A percentile compares a stretch with the other conserved stretches of the same genome.
Conservation (phyloP, 2,888 invertebrate species). For the Aricia artaxerxes region DNA sequence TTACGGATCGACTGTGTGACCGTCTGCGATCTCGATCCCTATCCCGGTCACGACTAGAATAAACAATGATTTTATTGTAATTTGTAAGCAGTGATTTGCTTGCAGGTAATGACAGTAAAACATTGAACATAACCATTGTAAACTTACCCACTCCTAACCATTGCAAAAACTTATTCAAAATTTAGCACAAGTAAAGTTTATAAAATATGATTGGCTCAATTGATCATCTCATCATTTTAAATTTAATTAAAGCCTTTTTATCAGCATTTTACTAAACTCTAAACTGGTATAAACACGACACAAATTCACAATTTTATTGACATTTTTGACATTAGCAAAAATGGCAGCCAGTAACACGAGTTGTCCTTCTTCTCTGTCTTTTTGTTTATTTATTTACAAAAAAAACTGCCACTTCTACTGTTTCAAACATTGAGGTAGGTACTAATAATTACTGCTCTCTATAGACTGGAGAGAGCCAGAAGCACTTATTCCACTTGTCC, state of each 20-base stretch:
- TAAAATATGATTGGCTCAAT: background rate
- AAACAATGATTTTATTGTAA: background rate
- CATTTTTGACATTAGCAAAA: background rate
- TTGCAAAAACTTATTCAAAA: constrained; percentile 37
- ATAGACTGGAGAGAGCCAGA: too few relatives aligned
- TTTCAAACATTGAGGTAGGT: too few relatives aligned
- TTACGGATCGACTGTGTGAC: constrained; percentile 80
- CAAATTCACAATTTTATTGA: background rate
- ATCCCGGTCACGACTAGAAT: constrained; percentile 65
- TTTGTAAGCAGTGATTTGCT: background rate
- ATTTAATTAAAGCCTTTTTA: background rate
- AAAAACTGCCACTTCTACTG: background rate
- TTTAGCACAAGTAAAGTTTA: background rate
- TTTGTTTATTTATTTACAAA: background rate
- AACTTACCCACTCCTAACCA: constrained; percentile 73
- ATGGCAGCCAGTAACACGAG: constrained; percentile 13
- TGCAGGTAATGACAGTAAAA: background rate
- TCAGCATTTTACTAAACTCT: background rate
- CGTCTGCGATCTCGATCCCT: constrained; percentile 76
- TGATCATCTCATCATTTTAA: background rate
- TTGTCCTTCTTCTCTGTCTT: background rate
- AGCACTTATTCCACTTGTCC: too few relatives aligned
- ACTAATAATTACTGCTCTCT: too few relatives aligned
- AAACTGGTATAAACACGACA: background rate
- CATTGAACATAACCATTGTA: background rate